Evolutionary conservation across 2,888 invertebrate species (phyloP).

Genomic region (Hecatera dysodea): DNA sequence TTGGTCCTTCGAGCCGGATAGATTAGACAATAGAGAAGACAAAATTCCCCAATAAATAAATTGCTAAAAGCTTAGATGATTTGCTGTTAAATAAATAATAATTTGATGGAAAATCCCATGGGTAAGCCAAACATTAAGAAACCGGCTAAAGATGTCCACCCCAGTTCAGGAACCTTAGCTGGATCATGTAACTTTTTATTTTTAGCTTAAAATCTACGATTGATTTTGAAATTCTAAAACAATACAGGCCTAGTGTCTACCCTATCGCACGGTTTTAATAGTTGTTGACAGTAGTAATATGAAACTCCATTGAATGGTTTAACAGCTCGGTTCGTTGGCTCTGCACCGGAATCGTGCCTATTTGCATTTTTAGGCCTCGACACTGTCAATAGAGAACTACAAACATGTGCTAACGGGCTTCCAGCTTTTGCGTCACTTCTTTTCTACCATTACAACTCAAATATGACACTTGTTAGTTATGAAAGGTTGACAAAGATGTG

Average conservation of each 20-base stretch:
- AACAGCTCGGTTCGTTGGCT: conserved; percentile 57
- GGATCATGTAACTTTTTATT: not conserved
- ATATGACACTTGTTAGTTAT: not conserved
- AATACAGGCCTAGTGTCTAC: conserved; percentile 1
- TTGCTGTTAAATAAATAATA: not conserved
- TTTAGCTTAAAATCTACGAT: not conserved
- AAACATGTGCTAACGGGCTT: conserved; percentile 50
- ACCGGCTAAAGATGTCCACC: not conserved
- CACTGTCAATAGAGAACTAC: conserved; percentile 44
- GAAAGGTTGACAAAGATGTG: not conserved
- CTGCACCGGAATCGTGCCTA: conserved; percentile 63
- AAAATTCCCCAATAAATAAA: too few species aligned
- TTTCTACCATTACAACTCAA: not conserved
- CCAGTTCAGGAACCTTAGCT: not conserved
- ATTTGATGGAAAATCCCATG: not conserved
- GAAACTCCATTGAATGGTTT: conserved; percentile 50
- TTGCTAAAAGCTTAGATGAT: too few species aligned
- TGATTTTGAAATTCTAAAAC: conserved; percentile 21
- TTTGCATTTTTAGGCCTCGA: conserved; percentile 63
- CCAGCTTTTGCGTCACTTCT: conserved; percentile 14
- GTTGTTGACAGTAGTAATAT: conserved; percentile 39
- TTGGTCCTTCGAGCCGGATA: conserved; percentile 15
- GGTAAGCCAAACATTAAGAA: not conserved
- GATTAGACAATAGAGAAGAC: too few species aligned
- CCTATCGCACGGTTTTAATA: conserved; percentile 20